Conservation (phyloP, 2,797 vertebrate species). For the Coregonus ussuriensis region DNA sequence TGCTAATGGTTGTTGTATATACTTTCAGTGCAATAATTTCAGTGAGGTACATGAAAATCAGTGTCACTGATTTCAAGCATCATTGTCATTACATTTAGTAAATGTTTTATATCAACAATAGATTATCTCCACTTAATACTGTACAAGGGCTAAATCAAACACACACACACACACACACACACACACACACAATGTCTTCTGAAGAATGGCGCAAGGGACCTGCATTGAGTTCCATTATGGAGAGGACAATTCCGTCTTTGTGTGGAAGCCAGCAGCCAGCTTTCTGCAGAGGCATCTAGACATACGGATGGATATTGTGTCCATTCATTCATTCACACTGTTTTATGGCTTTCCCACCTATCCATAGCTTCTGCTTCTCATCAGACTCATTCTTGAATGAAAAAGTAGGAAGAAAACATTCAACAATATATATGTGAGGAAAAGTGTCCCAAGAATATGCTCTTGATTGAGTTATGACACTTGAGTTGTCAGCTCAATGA, state of each 20-base stretch:
- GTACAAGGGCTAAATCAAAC: background rate
- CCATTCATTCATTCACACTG: conserved; percentile 51
- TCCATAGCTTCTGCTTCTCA: conserved; percentile 47
- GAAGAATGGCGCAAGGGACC: background rate
- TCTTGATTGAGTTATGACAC: conserved; percentile 31
- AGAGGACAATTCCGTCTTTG: conserved; percentile 45
- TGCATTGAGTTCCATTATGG: conserved; percentile 9
- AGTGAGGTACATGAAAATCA: background rate
- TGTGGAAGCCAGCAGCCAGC: conserved; percentile 36
- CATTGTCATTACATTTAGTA: too few relatives aligned
- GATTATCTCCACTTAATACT: background rate
- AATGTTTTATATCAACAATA: background rate
- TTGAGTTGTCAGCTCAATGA: conserved; percentile 34
- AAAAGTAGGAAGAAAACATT: background rate
- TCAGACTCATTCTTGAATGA: conserved; percentile 26
- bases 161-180: conserved; percentile 5
- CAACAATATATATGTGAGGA: background rate
- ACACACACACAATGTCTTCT: background rate
- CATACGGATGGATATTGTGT: conserved; percentile 15
- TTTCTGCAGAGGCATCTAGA: conserved; percentile 8
- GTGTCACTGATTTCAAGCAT: background rate
- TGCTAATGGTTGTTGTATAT: conserved; percentile 28
- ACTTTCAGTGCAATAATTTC: background rate
- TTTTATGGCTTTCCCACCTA: conserved; percentile 53
- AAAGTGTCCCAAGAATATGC: background rate